Base-by-base conservation (phyloP, 2,113 vertebrate species). In the Callospermophilus lateralis region DNA sequence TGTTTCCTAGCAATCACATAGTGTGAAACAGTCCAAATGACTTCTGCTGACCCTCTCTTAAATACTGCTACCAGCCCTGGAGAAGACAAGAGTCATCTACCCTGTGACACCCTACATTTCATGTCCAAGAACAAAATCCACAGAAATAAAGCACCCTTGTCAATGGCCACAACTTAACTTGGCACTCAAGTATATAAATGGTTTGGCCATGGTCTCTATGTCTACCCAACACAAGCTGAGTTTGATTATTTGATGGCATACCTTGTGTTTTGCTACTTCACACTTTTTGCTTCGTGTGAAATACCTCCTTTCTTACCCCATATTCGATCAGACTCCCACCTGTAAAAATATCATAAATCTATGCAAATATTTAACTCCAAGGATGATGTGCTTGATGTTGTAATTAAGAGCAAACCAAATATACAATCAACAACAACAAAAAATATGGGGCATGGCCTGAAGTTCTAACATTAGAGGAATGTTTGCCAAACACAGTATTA, bases 351-450 rank as follows among this genome's bases (percentile, higher is more conserved):
- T 55, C 39, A 93, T 58, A 26, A 7, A 34, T 34, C 4, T n/a
- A 72, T 65, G 10, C 22, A 84, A 79, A 83, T 45, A 81, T 26
- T 87, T 93, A 48, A 5, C 12, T 61, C 88, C 48, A n/a, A 81
- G 39, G 17, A 77, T 70, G n/a, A 15, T 80, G 24, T 94, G 20
- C 89, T 76, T 90, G 55, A 79, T 77, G 77, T 7, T 77, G 4
- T 45, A 67, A 73, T 48, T n/a, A 78, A 84, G 83, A 85, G 28
- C 55, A 85, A 93, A 90, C 89, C 22, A 86, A 67, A 83, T 42
- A 95, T 30, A 76, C 30, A 87, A 84, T 48, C 9, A 55, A 55
- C 53, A 58, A 51, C 11, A 51, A 13, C 19, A 42, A 74, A 89
- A 88, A 34, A 3, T 20, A 84, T 9, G 58, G 11, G 16, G 72